These are phyloP conservation scores for Leuciscus idus DNA, from an alignment of 2,113 vertebrate genomes.

Conservation along the genomic window DNA sequence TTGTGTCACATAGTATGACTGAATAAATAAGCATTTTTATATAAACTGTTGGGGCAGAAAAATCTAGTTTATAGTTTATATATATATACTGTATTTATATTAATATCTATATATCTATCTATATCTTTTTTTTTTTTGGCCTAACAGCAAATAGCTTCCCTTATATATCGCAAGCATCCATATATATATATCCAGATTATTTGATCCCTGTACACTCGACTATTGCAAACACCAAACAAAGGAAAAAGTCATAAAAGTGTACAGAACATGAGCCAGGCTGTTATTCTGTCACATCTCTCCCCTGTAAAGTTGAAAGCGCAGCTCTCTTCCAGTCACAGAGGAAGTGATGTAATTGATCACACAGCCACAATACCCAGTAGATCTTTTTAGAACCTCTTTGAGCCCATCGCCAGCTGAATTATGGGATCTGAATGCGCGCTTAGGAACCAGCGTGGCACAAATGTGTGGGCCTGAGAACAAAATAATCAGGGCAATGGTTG, in stretches of 20 bases:
- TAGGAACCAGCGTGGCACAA: slow-evolving; percentile 19
- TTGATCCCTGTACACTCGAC: neutral
- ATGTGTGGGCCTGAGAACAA: slow-evolving; percentile 42
- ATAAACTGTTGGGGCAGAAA: neutral
- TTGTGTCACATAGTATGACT: neutral
- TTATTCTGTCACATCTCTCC: slow-evolving; percentile 12
- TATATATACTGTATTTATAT: neutral
- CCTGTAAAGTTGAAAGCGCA: neutral
- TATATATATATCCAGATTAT: neutral
- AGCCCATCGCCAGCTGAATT: slow-evolving; percentile 21
- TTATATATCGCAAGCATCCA: neutral
- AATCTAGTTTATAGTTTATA: neutral
- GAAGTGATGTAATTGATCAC: slow-evolving; percentile 41
- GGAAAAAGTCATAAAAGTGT: slow-evolving; percentile 1
- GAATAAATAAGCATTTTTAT: neutral
- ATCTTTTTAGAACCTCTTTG: slow-evolving; percentile 34
- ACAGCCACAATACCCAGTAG: slow-evolving; percentile 26
- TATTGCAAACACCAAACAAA: neutral
- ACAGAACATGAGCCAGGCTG: neutral
- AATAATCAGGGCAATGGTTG: slow-evolving; percentile 53
- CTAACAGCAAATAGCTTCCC: too few relatives aligned
- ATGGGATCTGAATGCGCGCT: slow-evolving; percentile 10
- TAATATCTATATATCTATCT: too few relatives aligned
- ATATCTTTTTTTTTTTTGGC: neutral
- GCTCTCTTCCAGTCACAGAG: slow-evolving; percentile 20